Evolutionary conservation across 2,797 vertebrate genomes (phyloP).

Genomic region (Phrynocephalus vlangalii): DNA sequence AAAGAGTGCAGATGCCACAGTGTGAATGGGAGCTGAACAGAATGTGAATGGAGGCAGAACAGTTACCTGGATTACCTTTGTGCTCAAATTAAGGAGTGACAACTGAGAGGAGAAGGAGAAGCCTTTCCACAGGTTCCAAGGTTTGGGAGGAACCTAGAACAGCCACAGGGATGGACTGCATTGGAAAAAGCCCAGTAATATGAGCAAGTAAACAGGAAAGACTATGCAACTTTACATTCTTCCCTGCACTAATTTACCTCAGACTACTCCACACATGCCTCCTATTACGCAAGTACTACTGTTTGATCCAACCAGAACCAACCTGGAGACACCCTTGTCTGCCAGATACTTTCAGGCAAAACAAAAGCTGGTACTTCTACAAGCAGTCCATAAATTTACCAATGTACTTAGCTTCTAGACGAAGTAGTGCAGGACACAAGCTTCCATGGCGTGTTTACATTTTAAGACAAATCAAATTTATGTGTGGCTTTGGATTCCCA

Average conservation of each 20-base stretch:
- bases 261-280: background rate
- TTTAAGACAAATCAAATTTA: background rate
- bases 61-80: background rate
- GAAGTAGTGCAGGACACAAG: background rate
- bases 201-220: background rate
- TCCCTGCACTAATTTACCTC: background rate
- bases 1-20: background rate
- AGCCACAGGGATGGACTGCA: background rate
- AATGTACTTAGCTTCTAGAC: background rate
- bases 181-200: background rate
- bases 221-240: background rate
- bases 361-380: background rate
- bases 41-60: background rate
- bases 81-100: background rate
- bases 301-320: background rate
- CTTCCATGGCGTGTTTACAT: no score
- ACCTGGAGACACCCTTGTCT: background rate
- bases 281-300: background rate
- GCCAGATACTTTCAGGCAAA: background rate
- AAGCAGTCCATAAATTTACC: background rate
- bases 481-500: no score
- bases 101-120: background rate
- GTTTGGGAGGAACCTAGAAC: background rate
- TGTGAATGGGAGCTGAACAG: background rate
- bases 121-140: background rate